phyloP scores from a whole-genome alignment of 2,888 invertebrate species.

The Parasteatoda lunata region DNA sequence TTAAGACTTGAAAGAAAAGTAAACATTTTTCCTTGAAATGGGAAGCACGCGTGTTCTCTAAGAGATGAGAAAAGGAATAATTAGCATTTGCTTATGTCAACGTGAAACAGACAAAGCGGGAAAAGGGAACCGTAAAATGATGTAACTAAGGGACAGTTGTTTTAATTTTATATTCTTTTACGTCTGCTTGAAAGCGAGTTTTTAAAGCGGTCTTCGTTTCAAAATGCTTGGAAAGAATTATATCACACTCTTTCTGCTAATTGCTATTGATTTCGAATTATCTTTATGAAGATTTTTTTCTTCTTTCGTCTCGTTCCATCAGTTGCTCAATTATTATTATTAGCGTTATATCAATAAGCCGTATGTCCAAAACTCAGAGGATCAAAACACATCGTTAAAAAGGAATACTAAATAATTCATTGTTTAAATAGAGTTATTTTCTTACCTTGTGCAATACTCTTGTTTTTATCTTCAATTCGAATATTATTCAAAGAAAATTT shows the following conservation, averaged over 20 bases:
- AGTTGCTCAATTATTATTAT: neutral
- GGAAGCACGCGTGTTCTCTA: conserved; percentile 42
- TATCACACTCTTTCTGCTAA: neutral
- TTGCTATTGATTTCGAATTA: conserved; percentile 1
- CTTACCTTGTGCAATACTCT: too few species aligned
- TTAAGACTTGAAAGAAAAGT: conserved; percentile 68
- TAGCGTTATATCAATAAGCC: neutral
- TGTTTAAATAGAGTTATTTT: too few species aligned
- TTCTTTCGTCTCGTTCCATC: neutral
- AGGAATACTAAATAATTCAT: too few species aligned
- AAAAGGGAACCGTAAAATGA: neutral
- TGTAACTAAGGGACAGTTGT: neutral
- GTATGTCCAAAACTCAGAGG: too few species aligned
- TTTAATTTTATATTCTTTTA: neutral
- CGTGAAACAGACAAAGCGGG: conserved; percentile 21
- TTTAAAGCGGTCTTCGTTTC: neutral
- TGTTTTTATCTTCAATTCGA: too few species aligned
- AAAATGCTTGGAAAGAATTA: neutral
- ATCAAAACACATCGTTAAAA: too few species aligned
- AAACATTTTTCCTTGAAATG: conserved; percentile 62
- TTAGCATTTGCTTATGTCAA: conserved; percentile 64
- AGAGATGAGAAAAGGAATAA: conserved; percentile 43
- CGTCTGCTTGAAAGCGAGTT: neutral
- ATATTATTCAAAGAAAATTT: too few species aligned
- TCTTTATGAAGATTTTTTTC: neutral